phyloP scores from a whole-genome alignment of 2,888 invertebrate species.

The Aporophyla nigra region DNA sequence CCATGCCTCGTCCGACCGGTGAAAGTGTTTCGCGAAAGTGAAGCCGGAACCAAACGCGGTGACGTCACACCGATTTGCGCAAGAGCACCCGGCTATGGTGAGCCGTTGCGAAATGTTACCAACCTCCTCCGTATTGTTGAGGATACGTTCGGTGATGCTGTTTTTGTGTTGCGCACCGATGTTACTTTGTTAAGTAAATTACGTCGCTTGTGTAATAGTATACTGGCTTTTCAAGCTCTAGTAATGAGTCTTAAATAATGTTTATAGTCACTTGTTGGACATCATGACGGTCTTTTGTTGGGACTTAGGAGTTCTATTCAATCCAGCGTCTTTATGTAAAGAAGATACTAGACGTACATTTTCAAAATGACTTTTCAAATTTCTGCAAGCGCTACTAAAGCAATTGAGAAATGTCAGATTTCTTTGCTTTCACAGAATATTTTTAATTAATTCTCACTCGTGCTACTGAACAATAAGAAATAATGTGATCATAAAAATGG shows the following conservation, averaged over 20 bases:
- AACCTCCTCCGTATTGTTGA: constrained; percentile 76
- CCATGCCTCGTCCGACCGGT: constrained; percentile 78
- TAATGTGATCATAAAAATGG: constrained; percentile 31
- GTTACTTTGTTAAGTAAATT: constrained; percentile 68
- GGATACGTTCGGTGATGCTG: constrained; percentile 73
- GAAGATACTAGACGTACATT: constrained; percentile 27
- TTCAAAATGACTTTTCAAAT: constrained; percentile 22
- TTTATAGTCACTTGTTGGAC: constrained; percentile 54
- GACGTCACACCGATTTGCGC: constrained; percentile 89
- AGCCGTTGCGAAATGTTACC: constrained; percentile 86
- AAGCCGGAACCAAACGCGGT: constrained; percentile 87
- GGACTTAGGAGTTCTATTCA: constrained; percentile 46
- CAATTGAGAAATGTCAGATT: constrained; percentile 24
- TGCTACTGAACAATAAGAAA: constrained; percentile 43
- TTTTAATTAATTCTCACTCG: constrained; percentile 36
- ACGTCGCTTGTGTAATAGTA: constrained; percentile 67
- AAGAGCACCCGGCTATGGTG: constrained; percentile 80
- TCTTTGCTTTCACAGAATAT: constrained; percentile 48
- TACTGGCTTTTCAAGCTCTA: constrained; percentile 56
- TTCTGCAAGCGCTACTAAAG: constrained; percentile 16
- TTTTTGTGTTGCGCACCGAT: constrained; percentile 67
- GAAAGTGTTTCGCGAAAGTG: constrained; percentile 91
- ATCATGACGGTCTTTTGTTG: constrained; percentile 48
- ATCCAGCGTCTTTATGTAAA: constrained; percentile 41
- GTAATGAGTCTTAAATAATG: constrained; percentile 63